Evolutionary conservation across 2,888 invertebrate genomes (phyloP).

Genomic region (Caradrina kadenii): DNA sequence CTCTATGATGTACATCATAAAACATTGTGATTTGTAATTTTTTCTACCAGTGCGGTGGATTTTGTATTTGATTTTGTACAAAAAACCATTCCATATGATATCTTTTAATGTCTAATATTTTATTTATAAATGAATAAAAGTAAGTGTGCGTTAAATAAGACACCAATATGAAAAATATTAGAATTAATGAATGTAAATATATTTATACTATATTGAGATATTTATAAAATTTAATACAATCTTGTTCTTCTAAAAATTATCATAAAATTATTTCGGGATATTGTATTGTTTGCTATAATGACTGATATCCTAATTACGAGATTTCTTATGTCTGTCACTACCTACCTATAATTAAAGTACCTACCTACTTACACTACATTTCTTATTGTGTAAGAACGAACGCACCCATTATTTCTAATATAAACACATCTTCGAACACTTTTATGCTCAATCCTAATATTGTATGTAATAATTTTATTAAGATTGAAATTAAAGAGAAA

Average conservation of each 20-base stretch:
- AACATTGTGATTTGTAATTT: slow-evolving; percentile 85
- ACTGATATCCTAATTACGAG: slow-evolving; percentile 77
- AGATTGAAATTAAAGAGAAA: slow-evolving; percentile 59
- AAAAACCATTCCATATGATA: slow-evolving; percentile 89
- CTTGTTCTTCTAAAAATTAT: slow-evolving; percentile 89
- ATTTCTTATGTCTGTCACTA: slow-evolving; percentile 77
- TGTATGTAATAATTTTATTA: slow-evolving; percentile 63
- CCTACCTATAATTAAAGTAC: slow-evolving; percentile 67
- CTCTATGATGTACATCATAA: slow-evolving; percentile 75
- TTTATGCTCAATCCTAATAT: slow-evolving; percentile 74
- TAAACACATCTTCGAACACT: slow-evolving; percentile 70
- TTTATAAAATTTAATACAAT: slow-evolving; percentile 90
- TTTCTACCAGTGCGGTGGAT: slow-evolving; percentile 84
- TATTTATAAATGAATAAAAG: slow-evolving; percentile 83
- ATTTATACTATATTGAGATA: slow-evolving; percentile 90
- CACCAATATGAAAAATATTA: slow-evolving; percentile 89
- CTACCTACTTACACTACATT: slow-evolving; percentile 71
- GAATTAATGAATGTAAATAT: slow-evolving; percentile 88
- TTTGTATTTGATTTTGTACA: slow-evolving; percentile 89
- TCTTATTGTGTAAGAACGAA: slow-evolving; percentile 77
- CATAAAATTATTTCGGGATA: slow-evolving; percentile 83
- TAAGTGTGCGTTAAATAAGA: slow-evolving; percentile 89
- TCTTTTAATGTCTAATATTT: slow-evolving; percentile 86
- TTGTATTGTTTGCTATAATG: slow-evolving; percentile 80
- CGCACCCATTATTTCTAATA: slow-evolving; percentile 78